A percentile compares a stretch with the other conserved stretches of the same genome.
Evolutionary conservation across 2,113 vertebrate genomes (phyloP).

Genomic region (Turnix velox): DNA sequence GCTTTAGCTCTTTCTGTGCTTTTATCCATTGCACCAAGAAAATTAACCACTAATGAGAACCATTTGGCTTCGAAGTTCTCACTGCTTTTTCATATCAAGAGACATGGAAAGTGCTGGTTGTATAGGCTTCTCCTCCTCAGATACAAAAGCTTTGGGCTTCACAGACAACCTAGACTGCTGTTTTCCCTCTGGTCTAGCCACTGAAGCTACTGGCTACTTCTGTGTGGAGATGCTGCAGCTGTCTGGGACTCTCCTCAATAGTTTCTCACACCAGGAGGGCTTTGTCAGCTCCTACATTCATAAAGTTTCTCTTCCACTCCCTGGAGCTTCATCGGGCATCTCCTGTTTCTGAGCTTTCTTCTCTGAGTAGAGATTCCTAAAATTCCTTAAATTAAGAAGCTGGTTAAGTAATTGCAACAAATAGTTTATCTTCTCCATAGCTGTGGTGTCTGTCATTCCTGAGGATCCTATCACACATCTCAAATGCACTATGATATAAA

Average conservation of each 20-base stretch:
- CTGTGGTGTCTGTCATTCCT: not conserved
- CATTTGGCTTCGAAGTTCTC: slow-evolving; percentile 7
- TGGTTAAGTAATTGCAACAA: not conserved
- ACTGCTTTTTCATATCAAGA: not conserved
- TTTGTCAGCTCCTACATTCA: not conserved
- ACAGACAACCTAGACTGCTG: not conserved
- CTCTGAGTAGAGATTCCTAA: not conserved
- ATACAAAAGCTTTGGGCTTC: not conserved
- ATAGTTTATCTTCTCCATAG: not conserved
- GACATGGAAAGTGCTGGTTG: not conserved
- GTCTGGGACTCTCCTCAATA: not conserved
- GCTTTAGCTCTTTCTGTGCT: not conserved
- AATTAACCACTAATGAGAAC: slow-evolving; percentile 32
- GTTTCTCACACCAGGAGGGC: not conserved
- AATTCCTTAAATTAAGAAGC: not conserved
- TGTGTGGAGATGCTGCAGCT: not conserved
- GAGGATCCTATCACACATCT: not conserved
- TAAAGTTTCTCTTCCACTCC: not conserved
- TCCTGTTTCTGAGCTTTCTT: not conserved
- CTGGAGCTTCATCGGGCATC: not conserved
- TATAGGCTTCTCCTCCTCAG: not conserved
- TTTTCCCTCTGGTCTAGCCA: not conserved
- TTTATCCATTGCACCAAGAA: slow-evolving; percentile 43
- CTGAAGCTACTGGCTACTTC: not conserved
- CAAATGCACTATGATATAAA: not conserved